Evolutionary conservation across 1,140 invertebrate genomes (phyloP).

Genomic region (Asobara japonica): DNA sequence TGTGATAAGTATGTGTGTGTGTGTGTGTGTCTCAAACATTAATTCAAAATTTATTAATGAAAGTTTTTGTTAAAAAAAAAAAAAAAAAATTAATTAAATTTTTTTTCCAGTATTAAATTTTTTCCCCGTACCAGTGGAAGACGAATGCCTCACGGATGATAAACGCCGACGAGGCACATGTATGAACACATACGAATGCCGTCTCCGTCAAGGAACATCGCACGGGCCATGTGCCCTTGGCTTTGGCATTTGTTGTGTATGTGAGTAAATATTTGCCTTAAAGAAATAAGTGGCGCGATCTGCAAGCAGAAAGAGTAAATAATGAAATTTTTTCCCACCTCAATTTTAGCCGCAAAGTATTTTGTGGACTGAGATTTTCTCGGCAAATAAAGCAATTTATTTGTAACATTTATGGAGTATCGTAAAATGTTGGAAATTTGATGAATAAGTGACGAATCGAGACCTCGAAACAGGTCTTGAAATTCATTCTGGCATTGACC

Average conservation of each 20-base stretch:
- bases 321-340: too few relatives aligned
- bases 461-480: background rate
- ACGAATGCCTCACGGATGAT: conserved; percentile 78
- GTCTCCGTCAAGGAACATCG: conserved; percentile 77
- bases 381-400: too few relatives aligned
- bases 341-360: too few relatives aligned
- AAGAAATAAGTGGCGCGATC: background rate
- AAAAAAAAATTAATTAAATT: background rate
- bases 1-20: too few relatives aligned
- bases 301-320: too few relatives aligned
- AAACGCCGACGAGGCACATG: conserved; percentile 78
- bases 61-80: too few relatives aligned
- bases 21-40: too few relatives aligned
- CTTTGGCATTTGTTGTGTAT: conserved; percentile 89
- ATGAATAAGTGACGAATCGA: background rate
- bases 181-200: conserved; percentile 85
- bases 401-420: too few relatives aligned
- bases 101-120: conserved; percentile 76
- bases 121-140: conserved; percentile 81
- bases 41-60: too few relatives aligned
- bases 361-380: too few relatives aligned
- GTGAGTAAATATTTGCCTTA: conserved; percentile 69
- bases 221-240: conserved; percentile 83
- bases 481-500: conserved; percentile 15
- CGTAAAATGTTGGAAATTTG: background rate